Evolutionary conservation across 2,888 invertebrate species (phyloP).

Genomic region (Lucinisca nassula): DNA sequence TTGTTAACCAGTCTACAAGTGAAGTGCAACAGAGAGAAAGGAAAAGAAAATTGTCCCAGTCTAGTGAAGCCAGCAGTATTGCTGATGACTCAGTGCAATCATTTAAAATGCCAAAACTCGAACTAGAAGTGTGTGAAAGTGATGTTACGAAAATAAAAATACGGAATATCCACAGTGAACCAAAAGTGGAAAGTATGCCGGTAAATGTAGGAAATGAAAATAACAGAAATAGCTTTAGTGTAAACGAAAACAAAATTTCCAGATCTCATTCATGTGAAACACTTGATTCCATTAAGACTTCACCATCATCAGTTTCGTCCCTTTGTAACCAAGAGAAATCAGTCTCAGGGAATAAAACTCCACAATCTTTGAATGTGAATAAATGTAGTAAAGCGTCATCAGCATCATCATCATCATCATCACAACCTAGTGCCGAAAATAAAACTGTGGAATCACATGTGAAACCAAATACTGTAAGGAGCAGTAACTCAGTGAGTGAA

Average conservation of each 20-base stretch:
- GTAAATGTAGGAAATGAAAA: neutral
- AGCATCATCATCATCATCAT: neutral
- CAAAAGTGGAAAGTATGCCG: neutral
- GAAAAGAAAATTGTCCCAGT: slow-evolving; percentile 11
- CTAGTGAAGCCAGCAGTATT: neutral
- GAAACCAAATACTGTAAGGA: neutral
- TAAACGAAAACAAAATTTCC: neutral
- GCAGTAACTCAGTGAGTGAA: neutral
- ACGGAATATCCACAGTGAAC: neutral
- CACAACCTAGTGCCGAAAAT: neutral
- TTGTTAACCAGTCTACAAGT: neutral
- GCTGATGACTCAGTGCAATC: neutral
- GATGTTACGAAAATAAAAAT: slow-evolving; percentile 1
- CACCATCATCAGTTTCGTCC: neutral
- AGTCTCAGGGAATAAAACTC: neutral
- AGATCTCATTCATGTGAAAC: slow-evolving; percentile 11
- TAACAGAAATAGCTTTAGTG: slow-evolving; percentile 8
- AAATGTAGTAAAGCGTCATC: neutral
- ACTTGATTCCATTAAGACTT: neutral
- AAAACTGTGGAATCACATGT: neutral
- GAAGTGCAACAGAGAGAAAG: neutral
- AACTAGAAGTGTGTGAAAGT: slow-evolving; percentile 6
- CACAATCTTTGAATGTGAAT: neutral
- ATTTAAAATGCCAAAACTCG: slow-evolving; percentile 17
- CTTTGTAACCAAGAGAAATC: neutral